These are phyloP conservation scores for Podarcis lilfordi DNA, from an alignment of 2,797 vertebrate genomes.

Conservation along the genomic window DNA sequence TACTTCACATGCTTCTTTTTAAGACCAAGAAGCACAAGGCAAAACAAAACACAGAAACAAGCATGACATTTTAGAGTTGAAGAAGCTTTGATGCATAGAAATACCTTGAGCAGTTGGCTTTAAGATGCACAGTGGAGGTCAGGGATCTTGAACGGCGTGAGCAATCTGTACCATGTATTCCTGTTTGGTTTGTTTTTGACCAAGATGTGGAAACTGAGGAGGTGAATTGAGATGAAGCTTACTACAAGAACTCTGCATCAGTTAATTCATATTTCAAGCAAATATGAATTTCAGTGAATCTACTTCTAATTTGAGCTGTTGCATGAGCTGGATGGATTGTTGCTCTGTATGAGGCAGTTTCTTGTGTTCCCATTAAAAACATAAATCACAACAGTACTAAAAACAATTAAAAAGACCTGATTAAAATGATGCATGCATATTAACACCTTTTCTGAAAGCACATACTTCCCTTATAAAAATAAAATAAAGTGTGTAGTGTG, in stretches of 20 bases:
- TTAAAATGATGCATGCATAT: too few relatives aligned
- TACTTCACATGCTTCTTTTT: slow-evolving; percentile 80
- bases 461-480: too few relatives aligned
- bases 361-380: too few relatives aligned
- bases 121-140: slow-evolving; percentile 25
- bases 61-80: slow-evolving; percentile 48
- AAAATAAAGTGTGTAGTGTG: too few relatives aligned
- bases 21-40: slow-evolving; percentile 71
- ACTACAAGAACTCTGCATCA: too few relatives aligned
- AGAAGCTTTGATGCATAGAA: slow-evolving; percentile 50
- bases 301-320: not conserved
- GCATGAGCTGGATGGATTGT: not conserved
- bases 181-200: slow-evolving; percentile 32
- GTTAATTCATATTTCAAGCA: not conserved
- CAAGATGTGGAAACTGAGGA: not conserved
- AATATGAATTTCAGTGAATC: not conserved
- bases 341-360: too few relatives aligned
- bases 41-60: slow-evolving; percentile 69
- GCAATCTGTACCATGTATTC: slow-evolving; percentile 6
- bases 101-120: slow-evolving; percentile 52
- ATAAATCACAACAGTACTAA: too few relatives aligned
- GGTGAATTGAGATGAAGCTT: not conserved
- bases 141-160: slow-evolving; percentile 33
- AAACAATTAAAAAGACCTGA: too few relatives aligned
- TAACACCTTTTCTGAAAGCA: too few relatives aligned